Percentiles rank a stretch among this genome's conserved stretches.
Conservation (phyloP, 2,888 invertebrate genomes). For the Frankliniella intonsa region DNA sequence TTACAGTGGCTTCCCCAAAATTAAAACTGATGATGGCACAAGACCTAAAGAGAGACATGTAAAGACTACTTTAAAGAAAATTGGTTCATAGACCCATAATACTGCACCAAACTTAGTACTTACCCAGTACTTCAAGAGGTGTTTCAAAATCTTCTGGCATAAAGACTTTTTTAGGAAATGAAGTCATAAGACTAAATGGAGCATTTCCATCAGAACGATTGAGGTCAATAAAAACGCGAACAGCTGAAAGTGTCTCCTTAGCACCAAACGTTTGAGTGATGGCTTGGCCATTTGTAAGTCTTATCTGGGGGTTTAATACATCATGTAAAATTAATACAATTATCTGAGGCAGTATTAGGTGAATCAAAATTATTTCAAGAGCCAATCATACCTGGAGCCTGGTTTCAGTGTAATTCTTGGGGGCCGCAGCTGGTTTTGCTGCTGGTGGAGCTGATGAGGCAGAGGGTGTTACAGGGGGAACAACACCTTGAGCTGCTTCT, state of each 20-base stretch:
- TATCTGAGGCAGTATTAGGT: neutral
- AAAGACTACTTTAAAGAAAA: constrained; percentile 8
- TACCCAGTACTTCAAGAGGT: constrained; percentile 78
- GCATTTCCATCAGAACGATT: constrained; percentile 66
- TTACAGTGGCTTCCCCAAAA: constrained; percentile 41
- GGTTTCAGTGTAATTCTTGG: constrained; percentile 63
- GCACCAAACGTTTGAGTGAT: constrained; percentile 73
- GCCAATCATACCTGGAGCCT: constrained; percentile 54
- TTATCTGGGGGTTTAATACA: constrained; percentile 53
- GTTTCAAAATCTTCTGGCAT: constrained; percentile 80
- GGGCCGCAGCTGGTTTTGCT: constrained; percentile 38
- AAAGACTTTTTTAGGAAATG: constrained; percentile 86
- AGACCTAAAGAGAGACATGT: constrained; percentile 54
- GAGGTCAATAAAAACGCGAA: constrained; percentile 81
- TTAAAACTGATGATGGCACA: constrained; percentile 79
- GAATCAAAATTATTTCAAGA: neutral
- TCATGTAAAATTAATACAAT: neutral
- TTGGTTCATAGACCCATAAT: neutral
- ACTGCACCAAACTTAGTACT: constrained; percentile 36
- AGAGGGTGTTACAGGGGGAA: constrained; percentile 37
- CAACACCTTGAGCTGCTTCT: constrained; percentile 41
- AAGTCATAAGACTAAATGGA: constrained; percentile 81
- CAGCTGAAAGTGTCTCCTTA: constrained; percentile 85
- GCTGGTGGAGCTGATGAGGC: constrained; percentile 44
- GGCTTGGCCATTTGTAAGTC: constrained; percentile 68